Base-by-base conservation (phyloP, 2,888 invertebrate species). In the Agonopterix heracliana region DNA sequence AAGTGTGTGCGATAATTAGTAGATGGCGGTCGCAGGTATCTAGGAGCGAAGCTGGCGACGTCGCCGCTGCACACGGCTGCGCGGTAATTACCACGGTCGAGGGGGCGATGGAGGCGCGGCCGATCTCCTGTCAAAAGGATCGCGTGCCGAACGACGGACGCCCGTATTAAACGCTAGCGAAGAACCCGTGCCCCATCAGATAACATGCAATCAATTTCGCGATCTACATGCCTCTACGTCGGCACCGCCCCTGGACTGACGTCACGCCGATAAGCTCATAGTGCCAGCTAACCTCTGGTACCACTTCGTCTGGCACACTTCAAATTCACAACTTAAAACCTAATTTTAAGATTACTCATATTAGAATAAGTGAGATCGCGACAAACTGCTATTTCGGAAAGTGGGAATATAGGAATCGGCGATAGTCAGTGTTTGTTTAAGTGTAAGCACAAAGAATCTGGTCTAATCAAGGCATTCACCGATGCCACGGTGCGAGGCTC, bases 201-300 rank as follows among this genome's bases (percentile, higher is more conserved):
- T 87, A 86, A 74, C 85, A 81, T 84, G 86, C 87, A 84, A 88
- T 88, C 87, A 84, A 87, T 83, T 87, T 84, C 80, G 87, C 88
- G 81, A 88, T 88, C 88, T 87, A 85, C 85, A 86, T 81, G 79
- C 81, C 68, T 85, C 80, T 81, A 84, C 75, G 81, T 81, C 80
- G 81, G 82, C 84, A 78, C 82, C 82, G 78, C 81, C 82, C 80
- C 67, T 77, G 74, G 76, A 78, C 78, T 83, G 84, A 86, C 86
- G 83, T 84, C 83, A 85, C 79, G 73, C 76, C 77, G 75, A 81
- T 78, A 83, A 78, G 75, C 71, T 66, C 66, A 74, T 75, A 84
- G 85, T 84, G 81, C 87, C 85, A 83, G 78, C 74, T 73, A 76
- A 73, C 70, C 67, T 70, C 75, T 81, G 82, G 85, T 82, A 85